Base-by-base conservation (phyloP, 2,113 vertebrate genomes). In the Macaca fascicularis region DNA sequence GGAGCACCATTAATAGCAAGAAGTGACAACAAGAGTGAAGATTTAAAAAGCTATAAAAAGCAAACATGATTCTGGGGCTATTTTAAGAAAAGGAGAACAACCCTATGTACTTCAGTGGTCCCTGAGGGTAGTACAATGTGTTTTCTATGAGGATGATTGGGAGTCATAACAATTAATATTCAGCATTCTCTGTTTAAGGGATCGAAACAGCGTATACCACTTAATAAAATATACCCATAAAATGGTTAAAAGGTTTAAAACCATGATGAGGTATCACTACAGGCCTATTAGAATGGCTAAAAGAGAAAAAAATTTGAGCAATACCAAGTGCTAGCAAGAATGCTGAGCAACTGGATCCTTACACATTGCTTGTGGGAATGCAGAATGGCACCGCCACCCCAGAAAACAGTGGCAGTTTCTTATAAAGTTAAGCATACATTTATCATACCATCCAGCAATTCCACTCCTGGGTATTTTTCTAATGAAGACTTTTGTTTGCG, bases 1-100 rank as follows among this genome's bases (percentile, higher is more conserved):
- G 89, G 70, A 38, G 8, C 32, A 67, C 86, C 93, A 48, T 94
- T 97, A 93, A 95, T 94, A 92, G 93, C 86, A 89, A 82, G 61
- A 90, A 83, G 79, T 50, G 79, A 86, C 79, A 64, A 78, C 79
- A 64, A 78, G 88, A 69, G 93, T 93, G 75, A 90, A 80, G 93
- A 82, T 72, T 64, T 27, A 45, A 91, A 78, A 92, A 89, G 48
- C 89, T 96, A 67, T 95, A n/a, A 78, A 94, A 97, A 87, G 11
- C 55, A 90, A 80, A 45, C 3, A 35, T 83, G 83, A 96, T 90
- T 95, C 90, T 92, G 76, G 69, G 67, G 9, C 48, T 88, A 40
- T 69, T 95, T 96, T 79, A 89, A 76, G 83, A 86, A 84, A 84
- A 91, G 59, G 80, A 67, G 72, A 86, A 61, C 59, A 92, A 35